Conservation (phyloP, 2,888 invertebrate genomes). For the Panzeria rudis region DNA sequence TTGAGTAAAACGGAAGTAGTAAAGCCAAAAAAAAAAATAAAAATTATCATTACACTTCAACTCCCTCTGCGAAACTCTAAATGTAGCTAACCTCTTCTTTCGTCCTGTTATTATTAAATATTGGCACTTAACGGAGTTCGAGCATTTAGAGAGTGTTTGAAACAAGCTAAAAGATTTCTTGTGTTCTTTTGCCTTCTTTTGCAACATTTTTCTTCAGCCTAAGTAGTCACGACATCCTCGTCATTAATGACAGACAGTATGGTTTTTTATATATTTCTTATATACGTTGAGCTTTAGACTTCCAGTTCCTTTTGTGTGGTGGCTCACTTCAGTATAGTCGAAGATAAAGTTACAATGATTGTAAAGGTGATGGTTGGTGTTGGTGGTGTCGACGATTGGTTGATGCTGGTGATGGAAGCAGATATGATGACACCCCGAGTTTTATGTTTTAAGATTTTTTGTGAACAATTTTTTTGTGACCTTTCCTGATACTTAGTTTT, state of each 20-base stretch:
- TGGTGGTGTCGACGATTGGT: slow-evolving; percentile 14
- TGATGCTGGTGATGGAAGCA: slow-evolving; percentile 23
- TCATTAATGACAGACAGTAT: slow-evolving; percentile 36
- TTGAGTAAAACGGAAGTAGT: slow-evolving; percentile 55
- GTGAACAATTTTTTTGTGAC: slow-evolving; percentile 20
- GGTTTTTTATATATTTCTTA: not conserved
- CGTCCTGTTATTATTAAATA: slow-evolving; percentile 56
- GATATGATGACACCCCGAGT: slow-evolving; percentile 50
- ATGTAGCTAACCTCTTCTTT: not conserved
- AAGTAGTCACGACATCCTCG: slow-evolving; percentile 56
- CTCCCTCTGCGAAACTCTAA: not conserved
- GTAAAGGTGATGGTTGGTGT: slow-evolving; percentile 20
- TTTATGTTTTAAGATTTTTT: slow-evolving; percentile 39
- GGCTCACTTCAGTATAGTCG: slow-evolving; percentile 24
- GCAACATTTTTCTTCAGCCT: slow-evolving; percentile 9
- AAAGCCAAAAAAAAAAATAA: slow-evolving; percentile 24
- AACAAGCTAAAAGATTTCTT: slow-evolving; percentile 49
- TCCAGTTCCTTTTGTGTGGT: slow-evolving; percentile 18
- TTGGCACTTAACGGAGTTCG: slow-evolving; percentile 64
- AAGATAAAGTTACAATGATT: slow-evolving; percentile 38
- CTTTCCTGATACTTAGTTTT: slow-evolving; percentile 42
- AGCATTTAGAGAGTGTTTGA: slow-evolving; percentile 37
- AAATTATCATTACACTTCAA: slow-evolving; percentile 32
- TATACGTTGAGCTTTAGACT: slow-evolving; percentile 16
- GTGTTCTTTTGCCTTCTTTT: slow-evolving; percentile 1